Percentiles rank a stretch among this genome's conserved stretches.
Conservation (phyloP, 2,113 vertebrate genomes). For the Tychaedon coryphoeus region DNA sequence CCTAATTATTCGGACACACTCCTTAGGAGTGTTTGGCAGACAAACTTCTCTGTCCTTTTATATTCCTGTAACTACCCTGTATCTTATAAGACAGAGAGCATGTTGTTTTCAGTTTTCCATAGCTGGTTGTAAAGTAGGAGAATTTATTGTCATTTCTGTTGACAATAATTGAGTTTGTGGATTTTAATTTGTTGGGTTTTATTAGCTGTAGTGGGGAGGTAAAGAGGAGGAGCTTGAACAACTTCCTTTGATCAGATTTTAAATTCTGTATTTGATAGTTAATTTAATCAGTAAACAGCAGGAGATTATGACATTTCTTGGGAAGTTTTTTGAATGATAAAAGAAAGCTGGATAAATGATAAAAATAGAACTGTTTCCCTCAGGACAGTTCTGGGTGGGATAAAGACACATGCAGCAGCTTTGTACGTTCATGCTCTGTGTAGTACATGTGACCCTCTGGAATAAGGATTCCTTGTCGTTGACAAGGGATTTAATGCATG, state of each 20-base stretch:
- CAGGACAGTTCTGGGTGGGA: neutral
- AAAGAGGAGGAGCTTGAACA: neutral
- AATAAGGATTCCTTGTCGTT: neutral
- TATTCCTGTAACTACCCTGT: neutral
- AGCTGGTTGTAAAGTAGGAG: neutral
- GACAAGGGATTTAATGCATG: neutral
- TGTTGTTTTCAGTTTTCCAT: neutral
- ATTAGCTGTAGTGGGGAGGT: neutral
- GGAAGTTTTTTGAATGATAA: neutral
- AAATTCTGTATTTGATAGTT: neutral
- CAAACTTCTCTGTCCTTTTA: neutral
- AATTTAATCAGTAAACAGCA: conserved; percentile 10
- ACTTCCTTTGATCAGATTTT: neutral
- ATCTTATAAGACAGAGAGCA: neutral
- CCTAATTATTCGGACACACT: neutral
- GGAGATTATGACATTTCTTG: neutral
- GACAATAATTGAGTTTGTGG: neutral
- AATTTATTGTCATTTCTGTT: neutral
- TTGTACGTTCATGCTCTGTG: neutral
- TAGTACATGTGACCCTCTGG: neutral
- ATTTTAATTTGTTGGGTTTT: neutral
- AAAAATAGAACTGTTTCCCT: conserved; percentile 20
- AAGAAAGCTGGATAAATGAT: neutral
- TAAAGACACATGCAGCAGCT: neutral
- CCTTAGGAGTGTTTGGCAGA: neutral